Conservation (phyloP, 2,113 vertebrate genomes). For the Platysteira castanea region DNA sequence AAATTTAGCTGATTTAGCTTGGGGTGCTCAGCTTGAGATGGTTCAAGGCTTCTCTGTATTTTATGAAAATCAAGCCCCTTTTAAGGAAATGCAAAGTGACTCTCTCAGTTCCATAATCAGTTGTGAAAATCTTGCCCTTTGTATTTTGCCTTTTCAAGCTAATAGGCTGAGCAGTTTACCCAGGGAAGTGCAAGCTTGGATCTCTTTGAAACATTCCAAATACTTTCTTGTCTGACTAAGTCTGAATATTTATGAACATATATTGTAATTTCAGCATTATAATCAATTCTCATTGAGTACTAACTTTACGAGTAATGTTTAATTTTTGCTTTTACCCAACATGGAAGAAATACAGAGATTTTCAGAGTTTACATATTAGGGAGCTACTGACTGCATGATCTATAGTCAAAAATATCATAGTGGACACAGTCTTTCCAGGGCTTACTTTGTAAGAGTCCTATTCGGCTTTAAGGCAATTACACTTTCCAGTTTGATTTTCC, state of each 20-base stretch:
- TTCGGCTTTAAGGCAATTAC: not conserved
- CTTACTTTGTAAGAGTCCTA: not conserved
- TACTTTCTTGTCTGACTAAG: not conserved
- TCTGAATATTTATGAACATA: not conserved
- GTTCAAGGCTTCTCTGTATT: not conserved
- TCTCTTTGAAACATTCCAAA: not conserved
- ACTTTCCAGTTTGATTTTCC: not conserved
- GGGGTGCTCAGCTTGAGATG: not conserved
- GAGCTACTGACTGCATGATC: not conserved
- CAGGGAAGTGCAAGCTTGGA: not conserved
- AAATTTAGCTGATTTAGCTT: not conserved
- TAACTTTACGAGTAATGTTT: not conserved
- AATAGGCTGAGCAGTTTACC: not conserved
- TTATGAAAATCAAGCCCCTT: constrained; percentile 15
- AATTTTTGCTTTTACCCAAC: not conserved
- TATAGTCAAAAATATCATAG: not conserved
- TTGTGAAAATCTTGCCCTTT: not conserved
- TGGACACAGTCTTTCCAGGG: not conserved
- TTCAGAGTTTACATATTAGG: not conserved
- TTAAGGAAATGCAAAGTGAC: constrained; percentile 8
- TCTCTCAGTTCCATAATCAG: not conserved
- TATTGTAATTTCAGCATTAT: not conserved
- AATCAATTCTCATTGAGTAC: not conserved
- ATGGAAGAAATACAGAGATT: not conserved
- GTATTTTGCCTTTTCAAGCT: constrained; percentile 18